Evolutionary conservation across 2,888 invertebrate genomes (phyloP).

Genomic region (Esperia sulphurella): DNA sequence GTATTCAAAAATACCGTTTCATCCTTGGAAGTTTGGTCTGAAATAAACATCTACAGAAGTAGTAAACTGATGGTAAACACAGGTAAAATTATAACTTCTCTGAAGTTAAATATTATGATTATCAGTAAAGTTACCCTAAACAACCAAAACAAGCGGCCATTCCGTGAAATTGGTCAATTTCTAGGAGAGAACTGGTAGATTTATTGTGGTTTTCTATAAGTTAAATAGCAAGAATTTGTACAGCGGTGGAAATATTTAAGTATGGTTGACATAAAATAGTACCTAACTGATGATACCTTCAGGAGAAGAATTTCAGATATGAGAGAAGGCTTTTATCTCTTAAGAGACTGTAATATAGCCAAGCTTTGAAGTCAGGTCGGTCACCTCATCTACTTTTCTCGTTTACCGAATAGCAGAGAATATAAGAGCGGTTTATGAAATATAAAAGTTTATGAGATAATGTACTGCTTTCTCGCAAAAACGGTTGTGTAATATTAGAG

Average conservation of each 20-base stretch:
- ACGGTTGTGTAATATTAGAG: not conserved
- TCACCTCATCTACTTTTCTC: not conserved
- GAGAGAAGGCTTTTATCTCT: not conserved
- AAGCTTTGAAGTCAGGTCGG: constrained; percentile 2
- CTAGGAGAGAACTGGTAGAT: not conserved
- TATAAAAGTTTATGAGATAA: constrained; percentile 5
- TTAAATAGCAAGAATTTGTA: not conserved
- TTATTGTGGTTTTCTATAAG: not conserved
- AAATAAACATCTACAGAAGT: not conserved
- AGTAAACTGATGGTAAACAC: not conserved
- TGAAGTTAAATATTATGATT: constrained; percentile 8
- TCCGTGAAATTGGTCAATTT: not conserved
- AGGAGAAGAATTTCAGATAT: not conserved
- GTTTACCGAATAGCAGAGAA: not conserved
- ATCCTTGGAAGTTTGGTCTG: too few relatives aligned
- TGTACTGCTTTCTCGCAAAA: not conserved
- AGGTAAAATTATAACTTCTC: not conserved
- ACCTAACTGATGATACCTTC: not conserved
- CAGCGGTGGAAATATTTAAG: not conserved
- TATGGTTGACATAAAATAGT: not conserved
- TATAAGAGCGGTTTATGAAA: constrained; percentile 1
- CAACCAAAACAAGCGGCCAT: constrained; percentile 7
- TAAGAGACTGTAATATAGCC: not conserved
- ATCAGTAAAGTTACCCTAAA: constrained; percentile 8
- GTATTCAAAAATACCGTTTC: too few relatives aligned